Conservation (phyloP, 2,113 vertebrate species). For the Cavia porcellus region DNA sequence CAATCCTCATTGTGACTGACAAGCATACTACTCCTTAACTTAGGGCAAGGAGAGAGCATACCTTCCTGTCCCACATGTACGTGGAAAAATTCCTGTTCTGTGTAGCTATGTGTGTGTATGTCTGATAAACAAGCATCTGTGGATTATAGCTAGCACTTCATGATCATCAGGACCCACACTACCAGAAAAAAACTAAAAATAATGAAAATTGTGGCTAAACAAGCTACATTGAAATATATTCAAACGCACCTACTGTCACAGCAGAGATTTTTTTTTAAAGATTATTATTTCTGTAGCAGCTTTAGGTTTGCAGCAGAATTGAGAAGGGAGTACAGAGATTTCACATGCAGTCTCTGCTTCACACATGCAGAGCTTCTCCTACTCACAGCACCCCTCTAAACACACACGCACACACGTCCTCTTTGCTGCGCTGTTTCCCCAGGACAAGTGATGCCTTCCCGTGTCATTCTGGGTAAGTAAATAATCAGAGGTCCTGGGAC, state of each 20-base stretch:
- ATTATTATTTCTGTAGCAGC: not conserved
- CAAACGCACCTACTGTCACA: not conserved
- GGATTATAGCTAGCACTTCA: not conserved
- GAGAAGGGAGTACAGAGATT: not conserved
- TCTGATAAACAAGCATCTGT: not conserved
- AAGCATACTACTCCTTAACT: not conserved
- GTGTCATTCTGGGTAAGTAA: not conserved
- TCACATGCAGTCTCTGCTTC: not conserved
- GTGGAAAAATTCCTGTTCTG: constrained; percentile 10
- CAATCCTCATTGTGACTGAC: not conserved
- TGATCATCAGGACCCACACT: not conserved
- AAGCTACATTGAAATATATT: not conserved
- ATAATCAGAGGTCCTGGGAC: not conserved
- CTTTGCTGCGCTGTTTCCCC: not conserved
- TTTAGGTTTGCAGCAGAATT: not conserved
- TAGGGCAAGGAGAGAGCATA: not conserved
- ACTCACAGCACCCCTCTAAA: too few species aligned
- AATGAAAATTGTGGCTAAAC: not conserved
- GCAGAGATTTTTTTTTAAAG: not conserved
- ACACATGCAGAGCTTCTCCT: not conserved
- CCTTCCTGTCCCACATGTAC: not conserved
- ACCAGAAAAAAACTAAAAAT: constrained; percentile 40
- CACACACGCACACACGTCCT: not conserved
- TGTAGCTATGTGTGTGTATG: not conserved
- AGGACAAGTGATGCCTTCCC: not conserved